Conservation (phyloP, 2,888 invertebrate species). For the Drosophila neonasuta region DNA sequence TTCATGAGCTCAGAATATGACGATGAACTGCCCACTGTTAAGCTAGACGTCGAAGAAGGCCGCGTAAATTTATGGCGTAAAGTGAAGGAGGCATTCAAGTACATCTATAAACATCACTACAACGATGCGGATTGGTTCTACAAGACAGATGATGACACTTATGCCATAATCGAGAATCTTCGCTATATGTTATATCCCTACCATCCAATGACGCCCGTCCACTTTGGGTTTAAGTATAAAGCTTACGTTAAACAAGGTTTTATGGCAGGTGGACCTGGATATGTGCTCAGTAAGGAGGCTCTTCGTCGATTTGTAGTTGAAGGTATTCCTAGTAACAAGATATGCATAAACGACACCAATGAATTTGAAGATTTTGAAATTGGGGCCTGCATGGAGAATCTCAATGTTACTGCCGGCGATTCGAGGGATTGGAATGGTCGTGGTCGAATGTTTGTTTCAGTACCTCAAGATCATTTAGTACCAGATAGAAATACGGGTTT, state of each 20-base stretch:
- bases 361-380: slow-evolving; percentile 71
- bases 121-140: slow-evolving; percentile 97
- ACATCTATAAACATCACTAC: slow-evolving; percentile 90
- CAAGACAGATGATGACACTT: slow-evolving; percentile 98
- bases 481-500: slow-evolving; percentile 88
- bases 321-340: slow-evolving; percentile 86
- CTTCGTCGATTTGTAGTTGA: slow-evolving; percentile 88
- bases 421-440: slow-evolving; percentile 85
- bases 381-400: slow-evolving; percentile 89
- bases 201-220: slow-evolving; percentile 88
- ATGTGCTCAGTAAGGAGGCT: slow-evolving; percentile 93
- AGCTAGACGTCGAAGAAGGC: slow-evolving; percentile 91
- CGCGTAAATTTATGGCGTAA: slow-evolving; percentile 96
- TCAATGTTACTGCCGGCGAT: slow-evolving; percentile 89
- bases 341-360: slow-evolving; percentile 82
- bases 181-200: slow-evolving; percentile 91
- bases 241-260: slow-evolving; percentile 87
- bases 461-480: slow-evolving; percentile 94
- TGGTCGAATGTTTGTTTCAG: slow-evolving; percentile 96
- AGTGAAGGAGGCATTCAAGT: slow-evolving; percentile 95
- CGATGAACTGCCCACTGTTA: too few species aligned
- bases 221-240: slow-evolving; percentile 95
- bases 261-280: slow-evolving; percentile 95
- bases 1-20: too few species aligned
- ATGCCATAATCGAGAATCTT: slow-evolving; percentile 96